Percentiles rank a stretch among this genome's conserved stretches.
Evolutionary conservation across 2,888 invertebrate species (phyloP).

Genomic region (Apotomis capreana): DNA sequence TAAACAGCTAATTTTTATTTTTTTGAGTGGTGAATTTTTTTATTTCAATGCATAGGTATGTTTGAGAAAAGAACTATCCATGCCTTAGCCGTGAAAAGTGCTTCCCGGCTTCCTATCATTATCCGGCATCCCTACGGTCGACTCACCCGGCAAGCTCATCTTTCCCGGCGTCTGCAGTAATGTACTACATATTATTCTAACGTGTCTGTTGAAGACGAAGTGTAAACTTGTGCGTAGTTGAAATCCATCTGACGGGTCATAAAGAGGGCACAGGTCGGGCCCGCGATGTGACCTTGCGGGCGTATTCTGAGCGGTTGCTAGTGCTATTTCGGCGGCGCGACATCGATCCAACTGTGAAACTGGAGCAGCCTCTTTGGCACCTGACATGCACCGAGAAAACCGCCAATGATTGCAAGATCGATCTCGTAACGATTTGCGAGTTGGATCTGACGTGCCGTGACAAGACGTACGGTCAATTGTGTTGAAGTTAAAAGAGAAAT

Average conservation of each 20-base stretch:
- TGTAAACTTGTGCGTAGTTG: constrained; percentile 52
- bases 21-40: no score
- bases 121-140: no score
- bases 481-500: background rate
- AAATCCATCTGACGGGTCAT: constrained; percentile 59
- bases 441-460: constrained; percentile 39
- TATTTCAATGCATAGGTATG: no score
- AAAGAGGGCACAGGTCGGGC: constrained; percentile 65
- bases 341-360: constrained; percentile 69
- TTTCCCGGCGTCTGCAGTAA: no score
- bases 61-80: no score
- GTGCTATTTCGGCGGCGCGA: constrained; percentile 70
- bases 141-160: no score
- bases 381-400: constrained; percentile 62
- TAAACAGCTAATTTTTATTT: no score
- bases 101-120: no score
- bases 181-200: background rate
- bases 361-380: constrained; percentile 76
- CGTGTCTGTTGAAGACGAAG: constrained; percentile 7
- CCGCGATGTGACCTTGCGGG: constrained; percentile 62
- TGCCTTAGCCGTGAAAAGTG: no score
- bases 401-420: constrained; percentile 67
- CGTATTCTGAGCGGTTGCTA: constrained; percentile 63
- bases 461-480: background rate
- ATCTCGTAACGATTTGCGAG: constrained; percentile 50